Base-by-base conservation (phyloP, 2,888 invertebrate genomes). In the Stenichneumon culpator region DNA sequence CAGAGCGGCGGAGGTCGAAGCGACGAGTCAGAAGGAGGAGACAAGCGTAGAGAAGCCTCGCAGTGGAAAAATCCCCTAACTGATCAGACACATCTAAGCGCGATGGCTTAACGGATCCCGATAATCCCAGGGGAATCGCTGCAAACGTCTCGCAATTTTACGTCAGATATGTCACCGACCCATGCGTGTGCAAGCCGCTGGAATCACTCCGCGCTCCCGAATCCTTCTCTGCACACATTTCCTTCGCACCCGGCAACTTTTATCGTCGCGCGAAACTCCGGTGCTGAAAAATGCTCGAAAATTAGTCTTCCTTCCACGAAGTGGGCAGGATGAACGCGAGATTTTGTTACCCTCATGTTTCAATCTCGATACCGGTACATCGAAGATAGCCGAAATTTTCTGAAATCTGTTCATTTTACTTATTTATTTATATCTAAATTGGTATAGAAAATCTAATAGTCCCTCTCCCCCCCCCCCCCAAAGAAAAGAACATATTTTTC, bases 111-210 rank as follows among this genome's bases (percentile, higher is more conserved):
- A 90, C 92, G 92, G 93, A 92, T 92, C 89, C 87, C 86, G 86
- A 89, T 93, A 93, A 93, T 92, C 93, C 92, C 89, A 63, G 75
- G 87, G 90, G 92, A 92, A 91, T 91, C 89, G 90, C 89, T 88
- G 91, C 83, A 86, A 90, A 91, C 86, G 87, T 87, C 90, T 89
- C 87, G 85, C 86, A 79, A 87, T 73, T 79, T 83, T 50, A 73
- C 57, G 60, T 52, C 68, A 52, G 67, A 73, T 78, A 84, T 67
- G 67, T 82, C 74, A 68, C 79, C 69, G 52, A 28, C 63, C 60
- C 77, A 60, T 73, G 80, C 70, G 67, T 39, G 39, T 67, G 63
- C 44, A 32, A 44, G n/a, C 50, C 25, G 44, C 44, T 16, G 11
- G 22, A 47, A 78, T 7, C 68, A 78, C 54, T 68, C 63, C 77